A percentile compares a stretch with the other conserved stretches of the same genome.
Evolutionary conservation across 2,113 vertebrate genomes (phyloP).

Genomic region (Tichodroma muraria): DNA sequence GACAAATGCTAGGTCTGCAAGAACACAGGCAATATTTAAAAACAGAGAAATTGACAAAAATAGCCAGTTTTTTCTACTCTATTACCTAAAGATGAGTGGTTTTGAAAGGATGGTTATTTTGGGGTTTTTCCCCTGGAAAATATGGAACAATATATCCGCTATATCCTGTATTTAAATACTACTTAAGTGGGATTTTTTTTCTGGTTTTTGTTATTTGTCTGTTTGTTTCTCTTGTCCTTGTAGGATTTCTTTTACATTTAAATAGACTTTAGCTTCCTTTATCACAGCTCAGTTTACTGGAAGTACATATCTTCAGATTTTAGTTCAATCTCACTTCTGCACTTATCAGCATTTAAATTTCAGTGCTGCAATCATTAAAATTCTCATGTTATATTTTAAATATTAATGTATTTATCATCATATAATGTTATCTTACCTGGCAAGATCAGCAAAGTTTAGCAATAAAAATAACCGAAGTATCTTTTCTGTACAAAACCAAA

Average conservation of each 20-base stretch:
- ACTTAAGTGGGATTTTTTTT: background rate
- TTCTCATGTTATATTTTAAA: background rate
- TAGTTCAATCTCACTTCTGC: background rate
- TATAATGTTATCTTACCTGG: background rate
- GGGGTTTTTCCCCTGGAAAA: background rate
- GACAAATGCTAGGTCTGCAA: conserved; percentile 4
- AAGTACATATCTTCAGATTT: background rate
- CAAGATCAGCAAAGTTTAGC: background rate
- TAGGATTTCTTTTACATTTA: background rate
- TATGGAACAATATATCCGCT: background rate
- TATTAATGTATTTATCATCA: background rate
- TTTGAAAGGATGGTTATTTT: background rate
- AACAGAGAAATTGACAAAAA: background rate
- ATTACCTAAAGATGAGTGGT: background rate
- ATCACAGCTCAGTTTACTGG: background rate
- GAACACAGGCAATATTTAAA: background rate
- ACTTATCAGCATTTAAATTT: background rate
- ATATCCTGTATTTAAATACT: background rate
- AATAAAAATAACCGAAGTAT: background rate
- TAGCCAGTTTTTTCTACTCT: background rate
- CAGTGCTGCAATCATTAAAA: background rate
- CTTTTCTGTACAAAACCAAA: background rate
- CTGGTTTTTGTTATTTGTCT: background rate
- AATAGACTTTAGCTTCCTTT: background rate
- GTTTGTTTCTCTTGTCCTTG: background rate